Base-by-base conservation (phyloP, 2,888 invertebrate genomes). In the Leptinotarsa peninsularis region DNA sequence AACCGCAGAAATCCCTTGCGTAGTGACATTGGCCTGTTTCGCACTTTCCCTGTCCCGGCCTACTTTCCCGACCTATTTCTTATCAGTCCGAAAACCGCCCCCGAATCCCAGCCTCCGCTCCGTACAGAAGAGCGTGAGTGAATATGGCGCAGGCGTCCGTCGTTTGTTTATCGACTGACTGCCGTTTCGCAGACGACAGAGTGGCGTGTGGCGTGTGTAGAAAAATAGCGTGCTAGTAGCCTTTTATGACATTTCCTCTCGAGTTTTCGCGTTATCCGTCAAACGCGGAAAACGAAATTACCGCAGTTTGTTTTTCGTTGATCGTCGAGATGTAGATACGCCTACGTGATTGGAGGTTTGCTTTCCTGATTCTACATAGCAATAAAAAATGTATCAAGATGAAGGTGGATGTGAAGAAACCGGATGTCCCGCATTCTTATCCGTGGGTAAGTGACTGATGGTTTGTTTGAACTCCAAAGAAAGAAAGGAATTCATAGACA, bases 111-210 rank as follows among this genome's bases (percentile, higher is more conserved):
- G 54, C 73, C 72, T 67, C 66, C 54, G 56, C 54, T 43, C 10
- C 50, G 50, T 50, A 15, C 49, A 43, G 54, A 66, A 72, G 70
- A 76, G 27, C 49, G 72, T 70, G 69, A 73, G 73, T 71, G 33
- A 58, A 49, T 4, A 73, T 17, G 23, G 67, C 82, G 83, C 82
- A 72, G 66, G 82, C 83, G 82, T 79, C 67, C 73, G 49, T 76
- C 76, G 67, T 79, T 78, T 81, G 82, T 82, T 81, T 83, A 83
- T 83, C 81, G 83, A 83, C 83, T 83, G 76, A 72, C 77, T 76
- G 66, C 70, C 74, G 75, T 27, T 73, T 72, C 72, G 67, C 69
- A 67, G 74, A 73, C 77, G 73, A 60, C 67, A 71, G 49, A 66
- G 52, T 23, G 58, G 70, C 70, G 70, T 70, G 52, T 23, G 58